Evolutionary conservation across 1,140 invertebrate genomes (phyloP), one percentile per base, ranked within the genome.

Genomic region (Panulirus ornatus): DNA sequence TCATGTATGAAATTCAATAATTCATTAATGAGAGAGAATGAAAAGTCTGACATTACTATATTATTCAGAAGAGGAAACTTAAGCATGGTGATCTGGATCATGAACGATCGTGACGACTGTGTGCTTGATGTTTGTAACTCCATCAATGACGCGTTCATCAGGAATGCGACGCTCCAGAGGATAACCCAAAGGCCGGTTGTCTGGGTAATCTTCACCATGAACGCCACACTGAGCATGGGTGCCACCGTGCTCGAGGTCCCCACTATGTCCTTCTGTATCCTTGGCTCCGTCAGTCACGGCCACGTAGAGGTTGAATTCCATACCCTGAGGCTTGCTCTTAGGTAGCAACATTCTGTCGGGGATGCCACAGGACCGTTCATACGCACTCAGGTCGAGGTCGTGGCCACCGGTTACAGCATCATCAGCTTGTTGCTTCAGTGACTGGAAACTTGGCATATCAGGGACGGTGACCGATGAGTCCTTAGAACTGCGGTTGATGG

Each of bases 291-390:
- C 90, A 30, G 94, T 93, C 44, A 95, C 8, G 66, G 93, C 94
- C 88, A 94, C 93, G 93, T 94, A 94, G 27, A 95, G 89, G 70
- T 93, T 93, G 93, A 93, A 94, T 22, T 90, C 92, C 93, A 94
- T 94, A 58, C 94, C 94, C 30, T 94, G 93, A 0, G 92, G 92
- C 89, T 92, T 94, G 90, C 95, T 95, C 81, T 95, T 95, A 40
- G 95, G 95, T 34, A 96, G 93, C 38, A 95, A 91, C 38, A 96
- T 92, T 83, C 95, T 95, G 88, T 95, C 94, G 70, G 96, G 96
- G 94, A 95, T 96, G 76, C 95, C 95, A 91, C 94, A 95, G 92
- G 94, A 93, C 40, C 95, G 94, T 44, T 94, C 93, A 70, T 94
- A 93, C 93, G 94, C 94, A 90, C 91, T 92, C 88, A 94, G 93